These are phyloP conservation scores for Seriola dumerili DNA, from an alignment of 2,113 vertebrate species.

Conservation along the genomic window DNA sequence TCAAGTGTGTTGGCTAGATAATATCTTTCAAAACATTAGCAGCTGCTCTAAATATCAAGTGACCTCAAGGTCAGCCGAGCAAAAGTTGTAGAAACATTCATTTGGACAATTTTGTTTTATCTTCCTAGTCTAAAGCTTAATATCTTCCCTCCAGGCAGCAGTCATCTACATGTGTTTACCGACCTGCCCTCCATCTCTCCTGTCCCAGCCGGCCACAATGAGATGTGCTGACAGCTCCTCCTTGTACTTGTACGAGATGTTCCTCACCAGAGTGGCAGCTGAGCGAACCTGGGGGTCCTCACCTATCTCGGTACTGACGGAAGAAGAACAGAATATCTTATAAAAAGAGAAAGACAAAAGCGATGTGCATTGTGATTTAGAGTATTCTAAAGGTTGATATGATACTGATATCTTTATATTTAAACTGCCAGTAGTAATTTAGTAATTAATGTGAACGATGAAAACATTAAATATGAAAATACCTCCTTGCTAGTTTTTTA, in stretches of 20 bases:
- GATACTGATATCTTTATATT: too few relatives aligned
- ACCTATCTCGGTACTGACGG: slow-evolving; percentile 85
- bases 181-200: slow-evolving; percentile 87
- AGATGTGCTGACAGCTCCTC: slow-evolving; percentile 91
- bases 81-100: neutral
- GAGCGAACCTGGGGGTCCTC: slow-evolving; percentile 86
- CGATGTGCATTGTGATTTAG: neutral
- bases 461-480: too few relatives aligned
- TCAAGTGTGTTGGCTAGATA: neutral
- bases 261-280: slow-evolving; percentile 88
- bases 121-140: too few relatives aligned
- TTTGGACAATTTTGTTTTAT: neutral
- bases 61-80: neutral
- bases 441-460: too few relatives aligned
- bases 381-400: neutral
- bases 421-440: too few relatives aligned
- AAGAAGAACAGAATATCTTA: neutral
- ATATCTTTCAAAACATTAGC: neutral
- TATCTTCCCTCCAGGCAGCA: too few relatives aligned
- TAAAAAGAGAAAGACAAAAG: neutral
- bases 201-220: slow-evolving; percentile 92
- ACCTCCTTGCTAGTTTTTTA: too few relatives aligned
- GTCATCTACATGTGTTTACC: slow-evolving; percentile 21
- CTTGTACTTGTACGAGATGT: slow-evolving; percentile 90
- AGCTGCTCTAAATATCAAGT: neutral